Base-by-base conservation (phyloP, 2,797 vertebrate species). In the Arrhamphus sclerolepis region DNA sequence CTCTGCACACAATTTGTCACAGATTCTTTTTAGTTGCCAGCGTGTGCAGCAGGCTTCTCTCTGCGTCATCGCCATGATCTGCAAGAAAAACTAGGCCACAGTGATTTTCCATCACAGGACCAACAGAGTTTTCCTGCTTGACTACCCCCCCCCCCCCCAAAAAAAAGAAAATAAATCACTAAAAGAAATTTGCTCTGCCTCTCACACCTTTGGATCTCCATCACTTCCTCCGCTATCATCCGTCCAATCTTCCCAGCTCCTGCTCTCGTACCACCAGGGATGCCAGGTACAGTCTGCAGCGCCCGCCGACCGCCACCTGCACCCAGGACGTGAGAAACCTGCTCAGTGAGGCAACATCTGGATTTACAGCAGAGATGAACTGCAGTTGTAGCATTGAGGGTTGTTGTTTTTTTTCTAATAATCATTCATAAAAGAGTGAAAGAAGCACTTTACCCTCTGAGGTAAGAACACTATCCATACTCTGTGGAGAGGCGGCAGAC, bases 161-260 rank as follows among this genome's bases (percentile, higher is more conserved):
- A n/a, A n/a, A n/a, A n/a, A n/a, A n/a, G n/a, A n/a, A n/a, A n/a
- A n/a, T n/a, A n/a, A n/a, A n/a, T n/a, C n/a, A n/a, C n/a, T n/a
- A n/a, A n/a, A n/a, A n/a, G n/a, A n/a, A n/a, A n/a, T n/a, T n/a
- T n/a, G n/a, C n/a, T 31, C 8, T 31, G 28, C 34, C 73, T n/a
- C 88, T n/a, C 89, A 92, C 77, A 96, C 97, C 96, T 97, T 89
- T 98, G 97, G 81, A 97, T 97, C 91, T 99, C 98, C 96, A 99
- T 98, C 83, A 98, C 95, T 84, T 99, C 97, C 78, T 99, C 98
- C 3, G 96, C 98, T 46, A 99, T 99, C 96, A 98, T 99, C 58
- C 97, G 95, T n/a, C 98, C 98, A 38, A 99, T 98, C 91, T 99
- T 99, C 40, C 97, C 98, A 1, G 97, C 98, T 68, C 97, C 98